phyloP scores from a whole-genome alignment of 2,113 vertebrate genomes.

The Australoheros scitulus region DNA sequence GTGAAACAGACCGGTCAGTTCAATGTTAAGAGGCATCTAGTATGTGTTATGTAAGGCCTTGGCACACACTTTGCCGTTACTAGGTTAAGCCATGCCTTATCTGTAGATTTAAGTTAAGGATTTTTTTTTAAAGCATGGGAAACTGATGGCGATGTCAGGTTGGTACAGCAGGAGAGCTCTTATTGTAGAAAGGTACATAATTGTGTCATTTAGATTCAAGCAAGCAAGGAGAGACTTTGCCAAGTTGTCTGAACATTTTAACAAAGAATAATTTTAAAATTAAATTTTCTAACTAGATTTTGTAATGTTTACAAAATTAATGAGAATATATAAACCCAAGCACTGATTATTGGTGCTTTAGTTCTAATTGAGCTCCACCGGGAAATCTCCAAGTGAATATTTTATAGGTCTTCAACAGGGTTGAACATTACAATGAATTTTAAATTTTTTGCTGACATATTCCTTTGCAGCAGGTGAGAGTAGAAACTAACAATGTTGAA shows the following conservation, averaged over 20 bases:
- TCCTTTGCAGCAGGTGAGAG: background rate
- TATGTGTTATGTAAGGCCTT: conserved; percentile 45
- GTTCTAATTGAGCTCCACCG: background rate
- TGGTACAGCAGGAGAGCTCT: background rate
- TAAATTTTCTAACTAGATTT: background rate
- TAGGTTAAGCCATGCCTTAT: conserved; percentile 51
- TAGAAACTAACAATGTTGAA: background rate
- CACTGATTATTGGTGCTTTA: background rate
- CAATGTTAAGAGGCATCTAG: conserved; percentile 8
- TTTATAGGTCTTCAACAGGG: background rate
- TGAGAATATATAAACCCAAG: background rate
- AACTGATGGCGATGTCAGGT: conserved; percentile 1
- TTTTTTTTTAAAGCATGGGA: conserved; percentile 27
- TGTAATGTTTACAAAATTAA: background rate
- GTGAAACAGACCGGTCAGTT: background rate
- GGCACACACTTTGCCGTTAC: conserved; percentile 26
- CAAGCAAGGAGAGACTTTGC: background rate
- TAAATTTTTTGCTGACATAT: background rate
- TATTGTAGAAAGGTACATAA: background rate
- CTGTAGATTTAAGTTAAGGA: conserved; percentile 52
- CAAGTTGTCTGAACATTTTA: background rate
- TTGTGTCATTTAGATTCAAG: background rate
- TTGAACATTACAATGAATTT: background rate
- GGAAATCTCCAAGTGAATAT: background rate
- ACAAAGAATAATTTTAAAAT: background rate